Evolutionary conservation across 2,888 invertebrate species (phyloP).

Genomic region (Trissoscelio sp.): DNA sequence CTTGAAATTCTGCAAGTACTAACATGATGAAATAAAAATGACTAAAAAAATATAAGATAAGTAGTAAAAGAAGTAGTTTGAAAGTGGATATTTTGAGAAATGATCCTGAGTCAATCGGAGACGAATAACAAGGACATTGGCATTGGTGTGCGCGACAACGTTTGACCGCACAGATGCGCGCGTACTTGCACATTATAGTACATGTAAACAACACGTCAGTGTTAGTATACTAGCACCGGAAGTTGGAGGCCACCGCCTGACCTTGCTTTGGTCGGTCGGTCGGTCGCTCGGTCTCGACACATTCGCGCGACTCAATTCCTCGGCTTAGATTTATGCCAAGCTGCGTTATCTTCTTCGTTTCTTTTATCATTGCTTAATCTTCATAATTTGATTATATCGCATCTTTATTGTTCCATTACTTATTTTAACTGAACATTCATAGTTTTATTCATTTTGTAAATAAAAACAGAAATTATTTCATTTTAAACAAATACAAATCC

Average conservation of each 20-base stretch:
- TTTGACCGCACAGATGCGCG: slow-evolving; percentile 58
- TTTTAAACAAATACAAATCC: no score
- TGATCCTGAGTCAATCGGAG: neutral
- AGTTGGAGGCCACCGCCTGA: slow-evolving; percentile 83
- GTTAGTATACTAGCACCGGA: slow-evolving; percentile 80
- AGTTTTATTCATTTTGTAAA: no score
- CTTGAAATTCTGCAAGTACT: no score
- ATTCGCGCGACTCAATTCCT: slow-evolving; percentile 65
- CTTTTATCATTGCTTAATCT: no score
- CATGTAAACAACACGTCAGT: slow-evolving; percentile 66
- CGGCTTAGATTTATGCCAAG: slow-evolving; percentile 43
- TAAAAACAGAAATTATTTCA: no score
- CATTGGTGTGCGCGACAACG: slow-evolving; percentile 40
- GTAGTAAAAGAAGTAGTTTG: no score
- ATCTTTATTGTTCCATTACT: no score
- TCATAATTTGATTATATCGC: no score
- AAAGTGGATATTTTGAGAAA: neutral
- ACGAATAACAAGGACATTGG: slow-evolving; percentile 19
- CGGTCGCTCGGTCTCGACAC: slow-evolving; percentile 73
- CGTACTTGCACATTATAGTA: slow-evolving; percentile 46
- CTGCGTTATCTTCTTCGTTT: slow-evolving; percentile 19
- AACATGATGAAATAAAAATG: no score
- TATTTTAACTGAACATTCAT: no score
- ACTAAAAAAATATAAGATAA: no score
- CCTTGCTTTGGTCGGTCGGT: slow-evolving; percentile 81